phyloP scores from a whole-genome alignment of 2,113 vertebrate species.

The Eublepharis macularius region DNA sequence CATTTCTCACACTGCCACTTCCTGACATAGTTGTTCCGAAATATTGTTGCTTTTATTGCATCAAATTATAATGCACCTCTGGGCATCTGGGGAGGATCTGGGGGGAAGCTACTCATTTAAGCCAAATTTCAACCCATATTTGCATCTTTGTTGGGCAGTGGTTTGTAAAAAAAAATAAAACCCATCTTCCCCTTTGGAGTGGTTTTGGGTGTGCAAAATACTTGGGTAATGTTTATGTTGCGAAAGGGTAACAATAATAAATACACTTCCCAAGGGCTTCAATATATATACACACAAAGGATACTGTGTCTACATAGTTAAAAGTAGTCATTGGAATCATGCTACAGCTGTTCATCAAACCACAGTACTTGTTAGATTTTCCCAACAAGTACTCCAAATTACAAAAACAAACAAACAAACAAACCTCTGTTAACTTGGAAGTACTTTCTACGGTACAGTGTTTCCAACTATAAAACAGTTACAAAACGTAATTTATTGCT shows the following conservation, averaged over 20 bases:
- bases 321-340: constrained; percentile 22
- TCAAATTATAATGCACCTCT: neutral
- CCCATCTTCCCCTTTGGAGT: neutral
- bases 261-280: neutral
- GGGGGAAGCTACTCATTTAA: neutral
- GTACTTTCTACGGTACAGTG: accelerated
- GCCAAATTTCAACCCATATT: neutral
- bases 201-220: neutral
- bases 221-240: constrained; percentile 5
- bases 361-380: constrained; percentile 23
- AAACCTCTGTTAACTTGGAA: accelerated
- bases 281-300: neutral
- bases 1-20: neutral
- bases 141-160: neutral
- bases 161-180: neutral
- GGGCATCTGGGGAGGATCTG: neutral
- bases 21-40: neutral
- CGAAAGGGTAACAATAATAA: neutral
- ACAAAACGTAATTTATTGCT: neutral
- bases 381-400: too few species aligned
- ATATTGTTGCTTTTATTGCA: neutral
- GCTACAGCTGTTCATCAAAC: constrained; percentile 35
- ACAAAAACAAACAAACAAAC: too few species aligned
- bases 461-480: neutral
- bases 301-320: neutral